Evolutionary conservation across 2,113 vertebrate genomes (phyloP), one percentile per base, ranked within the genome.

Genomic region (Tamias sibiricus): DNA sequence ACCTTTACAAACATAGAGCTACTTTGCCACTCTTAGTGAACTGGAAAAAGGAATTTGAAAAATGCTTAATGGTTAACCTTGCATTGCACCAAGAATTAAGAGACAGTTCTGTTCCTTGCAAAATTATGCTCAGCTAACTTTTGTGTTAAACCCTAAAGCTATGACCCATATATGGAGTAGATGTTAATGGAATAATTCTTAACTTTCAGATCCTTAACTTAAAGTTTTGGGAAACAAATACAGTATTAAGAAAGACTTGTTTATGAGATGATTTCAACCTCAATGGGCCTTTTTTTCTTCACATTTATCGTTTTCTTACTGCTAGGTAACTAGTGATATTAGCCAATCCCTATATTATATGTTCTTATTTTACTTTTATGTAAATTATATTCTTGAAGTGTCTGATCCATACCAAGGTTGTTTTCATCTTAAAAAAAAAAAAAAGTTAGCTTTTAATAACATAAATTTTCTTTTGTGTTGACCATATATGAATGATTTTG

Each of bases 391-490:
- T 94, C 40, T 91, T 97, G 24, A 14, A 90, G 90, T 80, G 10
- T 16, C 74, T 47, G 9, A 66, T 54, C 32, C n/a, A 30, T 87
- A 32, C 66, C 76, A 89, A 40, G 14, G 66, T 79, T 95, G 12
- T 92, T 85, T 6, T 76, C 66, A 81, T 72, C n/a, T 92, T 68
- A 89, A 95, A 19, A 77, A 74, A 91, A 81, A 62, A 89, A 95
- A 19, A 77, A 74, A 91, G 77, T 62, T 62, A 81, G n/a, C 87
- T 94, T 97, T 95, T 92, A 96, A 52, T 96, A 81, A 49, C 30
- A 69, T 66, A 76, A 77, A 14, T 86, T 86, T 87, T 59, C n/a
- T 57, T 57, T 9, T 80, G 30, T 80, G 30, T 86, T 74, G 20
- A 77, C 32, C 4, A 42, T 87, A 40, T 75, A 54, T 88, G 69